Evolutionary conservation across 2,797 vertebrate species (phyloP), one percentile per base, ranked within the genome.

Genomic region (Anabas testudineus): DNA sequence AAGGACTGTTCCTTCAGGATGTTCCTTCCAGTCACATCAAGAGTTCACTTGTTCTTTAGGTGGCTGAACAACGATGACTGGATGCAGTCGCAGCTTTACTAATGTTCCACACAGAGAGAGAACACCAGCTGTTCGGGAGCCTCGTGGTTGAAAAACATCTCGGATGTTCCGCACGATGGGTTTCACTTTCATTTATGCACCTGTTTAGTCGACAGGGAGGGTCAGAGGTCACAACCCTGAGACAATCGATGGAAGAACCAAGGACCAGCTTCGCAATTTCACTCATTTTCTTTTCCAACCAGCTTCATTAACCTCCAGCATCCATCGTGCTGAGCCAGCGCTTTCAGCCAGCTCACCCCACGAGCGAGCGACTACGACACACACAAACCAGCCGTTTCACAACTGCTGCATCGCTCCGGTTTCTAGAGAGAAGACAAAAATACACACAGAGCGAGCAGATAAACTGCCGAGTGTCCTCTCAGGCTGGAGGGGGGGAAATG

Each of bases 361-460:
- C 1, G 5, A 14, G 64, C 12, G 15, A 63, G 12, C 12, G n/a
- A n/a, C n/a, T n/a, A 22, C 26, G 68, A 72, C 48, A 19, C 54
- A 26, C 30, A 19, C 15, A 18, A 71, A 41, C 74, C 80, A 78
- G 66, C 47, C 19, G 59, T 87, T 87, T 76, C 80, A 43, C 77
- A 84, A 87, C 67, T 16, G 5, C 71, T 42, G 48, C 10, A 54
- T 71, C 32, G 3, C 46, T 22, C 32, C n/a, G 10, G 47, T 62
- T 77, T 82, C 59, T 53, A 60, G 59, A 74, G 70, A 65, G 68
- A 10, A 74, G 75, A 63, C 34, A 24, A 43, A 79, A 79, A 76
- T 62, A 74, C 67, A 46, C 64, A 51, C 59, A 32, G 41, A 54
- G 41, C 1, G 21, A 81, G 71, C 74, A 68, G 61, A 78, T 76